Percentiles rank a stretch among this genome's conserved stretches.
Evolutionary conservation across 2,888 invertebrate species (phyloP).

Genomic region (Stramonita haemastoma): DNA sequence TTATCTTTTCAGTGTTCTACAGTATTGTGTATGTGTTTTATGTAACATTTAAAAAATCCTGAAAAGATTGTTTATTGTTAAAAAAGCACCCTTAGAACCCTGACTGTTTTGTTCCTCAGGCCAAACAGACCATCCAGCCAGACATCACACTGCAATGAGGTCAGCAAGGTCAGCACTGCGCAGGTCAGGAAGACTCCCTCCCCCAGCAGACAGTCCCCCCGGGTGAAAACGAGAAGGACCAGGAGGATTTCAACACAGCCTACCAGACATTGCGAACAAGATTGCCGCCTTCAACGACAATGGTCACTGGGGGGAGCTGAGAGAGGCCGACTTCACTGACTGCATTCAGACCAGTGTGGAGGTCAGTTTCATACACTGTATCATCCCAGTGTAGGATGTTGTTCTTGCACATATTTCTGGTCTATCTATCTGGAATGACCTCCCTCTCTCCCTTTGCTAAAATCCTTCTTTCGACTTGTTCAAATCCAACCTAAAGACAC

Average conservation of each 20-base stretch:
- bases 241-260: slow-evolving; percentile 50
- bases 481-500: too few species aligned
- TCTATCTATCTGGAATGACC: too few species aligned
- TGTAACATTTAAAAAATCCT: too few species aligned
- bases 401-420: too few species aligned
- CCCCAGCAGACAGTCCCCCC: slow-evolving; percentile 29
- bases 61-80: too few species aligned
- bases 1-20: too few species aligned
- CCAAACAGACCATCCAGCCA: slow-evolving; percentile 31
- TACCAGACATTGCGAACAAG: slow-evolving; percentile 59
- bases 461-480: too few species aligned
- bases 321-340: slow-evolving; percentile 57
- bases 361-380: slow-evolving; percentile 51
- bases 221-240: slow-evolving; percentile 48
- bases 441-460: too few species aligned
- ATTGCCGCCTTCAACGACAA: slow-evolving; percentile 64
- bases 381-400: too few species aligned
- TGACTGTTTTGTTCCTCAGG: slow-evolving; percentile 3
- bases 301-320: slow-evolving; percentile 58
- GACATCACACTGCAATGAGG: slow-evolving; percentile 27
- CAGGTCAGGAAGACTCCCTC: background rate
- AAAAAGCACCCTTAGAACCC: too few species aligned
- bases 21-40: too few species aligned
- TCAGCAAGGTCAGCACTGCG: background rate
- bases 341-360: slow-evolving; percentile 65